Evolutionary conservation across 2,113 vertebrate genomes (phyloP), one percentile per base, ranked within the genome.

Genomic region (Tachuris rubrigastra): DNA sequence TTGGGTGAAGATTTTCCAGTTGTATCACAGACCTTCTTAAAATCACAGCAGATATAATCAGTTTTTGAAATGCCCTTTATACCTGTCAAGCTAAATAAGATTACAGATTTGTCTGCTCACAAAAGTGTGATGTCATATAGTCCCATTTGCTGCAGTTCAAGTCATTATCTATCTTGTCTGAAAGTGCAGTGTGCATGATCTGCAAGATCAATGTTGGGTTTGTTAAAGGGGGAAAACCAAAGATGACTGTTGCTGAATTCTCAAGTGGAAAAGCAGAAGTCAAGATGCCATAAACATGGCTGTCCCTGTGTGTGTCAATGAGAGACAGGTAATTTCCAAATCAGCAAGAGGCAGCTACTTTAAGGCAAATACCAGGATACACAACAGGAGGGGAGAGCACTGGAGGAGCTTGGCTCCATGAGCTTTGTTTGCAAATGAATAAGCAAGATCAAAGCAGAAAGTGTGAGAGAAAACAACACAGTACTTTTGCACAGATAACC

Each of bases 21-120:
- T 86, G 12, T 96, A 94, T 56, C 62, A 59, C 93, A 98, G 92
- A 74, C 65, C 67, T 95, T 94, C 96, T 97, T 97, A 97, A 97
- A 97, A 96, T 96, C 89, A 82, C 71, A 84, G 90, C 72, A 96
- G 88, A 97, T 97, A 91, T n/a, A 90, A 96, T 97, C 95, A 94
- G 93, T 93, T 97, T 97, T 96, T 95, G 92, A 98, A 96, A 97
- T 97, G 90, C 91, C 93, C 95, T 98, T 98, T 97, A 93, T 96
- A 98, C 87, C 94, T 98, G 94, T 97, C 98, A 96, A 93, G 90
- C 79, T 84, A 96, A 92, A 96, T 97, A 97, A 95, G 90, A 97
- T 96, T 95, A 97, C 86, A 96, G 91, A 97, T 95, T 96, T 97
- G 90, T 97, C 97, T 79, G 75, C 62, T 96, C 77, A 95, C 95